These are phyloP conservation scores for Rhadina sibilatrix DNA, from an alignment of 2,113 vertebrate genomes.

Conservation along the genomic window DNA sequence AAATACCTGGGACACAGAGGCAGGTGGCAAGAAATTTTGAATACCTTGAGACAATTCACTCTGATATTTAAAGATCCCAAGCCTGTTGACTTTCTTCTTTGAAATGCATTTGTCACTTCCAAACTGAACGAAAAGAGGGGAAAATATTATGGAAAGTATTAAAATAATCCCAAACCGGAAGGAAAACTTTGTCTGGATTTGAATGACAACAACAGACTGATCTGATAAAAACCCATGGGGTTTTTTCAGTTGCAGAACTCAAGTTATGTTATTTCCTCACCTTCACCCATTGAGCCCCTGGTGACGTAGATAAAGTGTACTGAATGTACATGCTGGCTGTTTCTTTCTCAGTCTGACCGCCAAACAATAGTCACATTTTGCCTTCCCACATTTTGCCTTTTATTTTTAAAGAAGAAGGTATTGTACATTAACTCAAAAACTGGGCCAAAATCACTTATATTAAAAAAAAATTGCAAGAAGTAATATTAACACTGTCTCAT, in stretches of 20 bases:
- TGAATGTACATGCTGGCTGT: not conserved
- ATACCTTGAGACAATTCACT: not conserved
- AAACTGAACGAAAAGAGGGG: not conserved
- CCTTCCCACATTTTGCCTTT: not conserved
- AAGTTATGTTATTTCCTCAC: not conserved
- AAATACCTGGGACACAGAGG: not conserved
- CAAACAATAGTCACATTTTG: not conserved
- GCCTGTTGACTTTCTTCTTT: not conserved
- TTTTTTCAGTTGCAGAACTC: not conserved
- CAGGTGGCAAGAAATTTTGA: not conserved
- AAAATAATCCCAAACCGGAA: not conserved
- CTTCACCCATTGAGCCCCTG: not conserved
- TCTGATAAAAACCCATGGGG: not conserved
- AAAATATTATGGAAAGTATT: not conserved
- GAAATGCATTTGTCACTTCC: not conserved
- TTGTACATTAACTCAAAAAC: not conserved
- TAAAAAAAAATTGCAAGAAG: not conserved
- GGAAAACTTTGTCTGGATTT: not conserved
- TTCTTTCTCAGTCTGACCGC: not conserved
- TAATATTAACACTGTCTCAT: not conserved
- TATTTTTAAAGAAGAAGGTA: not conserved
- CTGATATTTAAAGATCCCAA: not conserved
- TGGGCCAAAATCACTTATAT: not conserved
- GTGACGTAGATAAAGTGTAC: not conserved
- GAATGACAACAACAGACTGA: not conserved